Base-by-base conservation (phyloP, 2,797 vertebrate species). In the Falco berigora region DNA sequence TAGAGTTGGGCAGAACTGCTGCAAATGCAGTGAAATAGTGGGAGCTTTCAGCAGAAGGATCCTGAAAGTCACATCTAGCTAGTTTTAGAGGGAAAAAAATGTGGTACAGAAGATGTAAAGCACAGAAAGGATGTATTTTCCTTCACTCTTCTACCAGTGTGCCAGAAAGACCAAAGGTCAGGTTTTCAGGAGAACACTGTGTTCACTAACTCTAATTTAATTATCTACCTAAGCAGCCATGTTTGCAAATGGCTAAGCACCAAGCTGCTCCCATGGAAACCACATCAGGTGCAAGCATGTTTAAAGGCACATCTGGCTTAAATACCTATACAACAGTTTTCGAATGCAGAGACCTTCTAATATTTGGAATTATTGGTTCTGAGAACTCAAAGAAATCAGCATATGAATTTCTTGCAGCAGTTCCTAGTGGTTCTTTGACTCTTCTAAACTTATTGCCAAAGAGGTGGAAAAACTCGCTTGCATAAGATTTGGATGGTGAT, bases 181-280 rank as follows among this genome's bases (percentile, higher is more conserved):
- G 61, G 72, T 79, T 88, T 83, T 80, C 84, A 59, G 72, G 67
- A 76, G 85, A 86, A 92, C 38, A 36, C 64, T n/a, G 50, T 74
- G 86, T 82, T 93, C 88, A 68, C 67, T 77, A 86, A 62, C 34
- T 71, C 68, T 94, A 72, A 95, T 94, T 95, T 92, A 92, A 94
- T 93, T 96, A 91, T 84, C 92, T 91, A 77, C 82, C 72, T 62
- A 83, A 94, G 89, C 67, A 91, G 90, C 91, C 91, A 75, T 86
- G 89, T 93, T 96, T 95, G 84, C 73, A 88, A 95, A 86, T 90
- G 85, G 85, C 66, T 66, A 40, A 92, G 94, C 82, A 94, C 89
- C 87, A 96, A 94, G 82, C 75, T 88, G 59, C 87, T 96, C 91
- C 92, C 92, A 78, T 92, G 94, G 92, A 95, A 93, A 96, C 92